Evolutionary conservation across 2,797 vertebrate species (phyloP).

Genomic region (Xiphophorus birchmanni): DNA sequence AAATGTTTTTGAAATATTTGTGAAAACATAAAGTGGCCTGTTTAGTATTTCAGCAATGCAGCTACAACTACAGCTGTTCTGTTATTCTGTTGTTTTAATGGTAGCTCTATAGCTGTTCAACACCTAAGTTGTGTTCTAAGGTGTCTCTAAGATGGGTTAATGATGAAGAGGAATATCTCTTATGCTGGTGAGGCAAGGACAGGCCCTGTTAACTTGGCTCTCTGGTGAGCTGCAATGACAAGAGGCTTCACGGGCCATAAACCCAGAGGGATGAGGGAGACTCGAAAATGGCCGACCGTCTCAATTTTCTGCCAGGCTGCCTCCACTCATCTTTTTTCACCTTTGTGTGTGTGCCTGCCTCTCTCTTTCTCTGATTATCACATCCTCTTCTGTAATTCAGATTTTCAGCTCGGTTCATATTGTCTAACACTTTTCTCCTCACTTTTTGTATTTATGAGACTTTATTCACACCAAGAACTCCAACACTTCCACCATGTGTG

Average conservation of each 20-base stretch:
- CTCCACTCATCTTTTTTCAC: conserved; percentile 48
- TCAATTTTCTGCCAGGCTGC: conserved; percentile 83
- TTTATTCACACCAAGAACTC: not conserved
- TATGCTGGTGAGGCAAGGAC: conserved; percentile 63
- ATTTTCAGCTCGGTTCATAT: conserved; percentile 26
- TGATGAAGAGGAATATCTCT: conserved; percentile 71
- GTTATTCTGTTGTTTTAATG: not conserved
- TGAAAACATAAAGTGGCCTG: not conserved
- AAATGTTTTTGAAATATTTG: not conserved
- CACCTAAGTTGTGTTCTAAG: conserved; percentile 34
- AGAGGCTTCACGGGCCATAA: conserved; percentile 82
- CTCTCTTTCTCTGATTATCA: conserved; percentile 45
- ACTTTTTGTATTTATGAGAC: not conserved
- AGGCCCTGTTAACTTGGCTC: conserved; percentile 81
- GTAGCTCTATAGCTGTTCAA: conserved; percentile 29
- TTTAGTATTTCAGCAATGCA: not conserved
- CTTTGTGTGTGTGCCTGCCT: conserved; percentile 10
- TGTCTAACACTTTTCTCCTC: conserved; percentile 1
- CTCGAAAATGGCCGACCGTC: conserved; percentile 76
- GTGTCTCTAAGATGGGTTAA: conserved; percentile 58
- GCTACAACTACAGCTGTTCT: not conserved
- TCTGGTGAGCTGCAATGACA: conserved; percentile 76
- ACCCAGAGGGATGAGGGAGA: conserved; percentile 77
- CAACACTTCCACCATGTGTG: conserved; percentile 7
- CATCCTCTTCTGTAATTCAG: conserved; percentile 30